A percentile compares a stretch with the other conserved stretches of the same genome.
These are phyloP conservation scores for Trypoxylus dichotomus DNA, from an alignment of 1,140 invertebrate genomes.

Conservation along the genomic window DNA sequence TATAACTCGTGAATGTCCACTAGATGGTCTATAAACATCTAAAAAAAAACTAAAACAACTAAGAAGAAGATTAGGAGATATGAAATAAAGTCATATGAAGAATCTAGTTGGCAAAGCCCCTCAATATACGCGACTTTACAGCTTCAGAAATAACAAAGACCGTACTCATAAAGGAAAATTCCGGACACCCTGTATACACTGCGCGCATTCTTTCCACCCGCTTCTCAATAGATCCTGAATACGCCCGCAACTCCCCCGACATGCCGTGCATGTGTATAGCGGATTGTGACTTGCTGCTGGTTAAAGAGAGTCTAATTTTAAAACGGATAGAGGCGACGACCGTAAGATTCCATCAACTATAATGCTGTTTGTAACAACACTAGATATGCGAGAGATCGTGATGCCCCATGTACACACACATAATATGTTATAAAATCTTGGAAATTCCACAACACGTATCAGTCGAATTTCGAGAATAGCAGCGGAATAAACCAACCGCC, in stretches of 20 bases:
- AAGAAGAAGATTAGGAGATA: too few species aligned
- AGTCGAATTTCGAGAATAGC: background rate
- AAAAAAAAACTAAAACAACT: too few species aligned
- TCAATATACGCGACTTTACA: too few species aligned
- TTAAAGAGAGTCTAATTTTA: constrained; percentile 17
- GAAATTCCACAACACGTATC: background rate
- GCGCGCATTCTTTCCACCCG: too few species aligned
- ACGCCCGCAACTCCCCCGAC: background rate
- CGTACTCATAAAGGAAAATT: too few species aligned
- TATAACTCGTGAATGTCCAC: too few species aligned
- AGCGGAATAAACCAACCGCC: background rate
- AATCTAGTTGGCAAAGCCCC: too few species aligned
- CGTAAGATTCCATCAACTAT: background rate
- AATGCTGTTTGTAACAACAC: background rate
- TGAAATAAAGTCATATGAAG: too few species aligned
- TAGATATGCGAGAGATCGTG: background rate
- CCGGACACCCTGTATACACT: too few species aligned
- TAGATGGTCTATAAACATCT: too few species aligned
- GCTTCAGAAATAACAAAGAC: too few species aligned
- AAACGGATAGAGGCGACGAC: background rate
- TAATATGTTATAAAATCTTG: constrained; percentile 22
- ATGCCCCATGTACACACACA: background rate
- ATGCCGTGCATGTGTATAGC: background rate
- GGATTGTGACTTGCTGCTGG: constrained; percentile 1
- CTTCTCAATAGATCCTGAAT: too few species aligned